phyloP scores from a whole-genome alignment of 2,888 invertebrate species.

The Lasiommata megera region DNA sequence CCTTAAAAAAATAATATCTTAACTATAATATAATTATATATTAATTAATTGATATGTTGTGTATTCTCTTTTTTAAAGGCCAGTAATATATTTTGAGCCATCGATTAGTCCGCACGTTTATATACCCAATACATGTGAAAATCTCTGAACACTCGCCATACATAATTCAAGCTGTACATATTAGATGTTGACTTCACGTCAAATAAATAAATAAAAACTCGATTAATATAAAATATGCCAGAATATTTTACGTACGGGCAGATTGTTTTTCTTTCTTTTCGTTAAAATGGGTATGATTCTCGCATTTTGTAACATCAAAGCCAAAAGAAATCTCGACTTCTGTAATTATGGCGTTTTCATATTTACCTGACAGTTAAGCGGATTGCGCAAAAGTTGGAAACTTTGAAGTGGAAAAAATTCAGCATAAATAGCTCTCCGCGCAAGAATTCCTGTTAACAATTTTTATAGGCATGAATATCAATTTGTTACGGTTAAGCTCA shows the following conservation, averaged over 20 bases:
- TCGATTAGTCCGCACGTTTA: not conserved
- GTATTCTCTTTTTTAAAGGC: slow-evolving; percentile 3
- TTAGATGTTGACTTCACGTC: too few species aligned
- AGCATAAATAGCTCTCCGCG: slow-evolving; percentile 39
- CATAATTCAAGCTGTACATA: too few species aligned
- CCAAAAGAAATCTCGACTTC: slow-evolving; percentile 6
- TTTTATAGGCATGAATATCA: slow-evolving; percentile 34
- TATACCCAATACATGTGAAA: not conserved
- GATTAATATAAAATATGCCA: too few species aligned
- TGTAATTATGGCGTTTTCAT: slow-evolving; percentile 7
- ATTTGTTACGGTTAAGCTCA: slow-evolving; percentile 45
- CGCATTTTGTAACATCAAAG: slow-evolving; percentile 7
- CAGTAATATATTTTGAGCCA: not conserved
- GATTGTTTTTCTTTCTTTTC: not conserved
- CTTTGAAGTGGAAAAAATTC: slow-evolving; percentile 18
- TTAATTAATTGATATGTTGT: too few species aligned
- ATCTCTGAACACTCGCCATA: not conserved
- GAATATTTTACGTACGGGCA: not conserved
- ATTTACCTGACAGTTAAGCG: slow-evolving; percentile 17
- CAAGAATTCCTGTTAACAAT: slow-evolving; percentile 30
- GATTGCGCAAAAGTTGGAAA: slow-evolving; percentile 17
- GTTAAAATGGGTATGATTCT: not conserved
- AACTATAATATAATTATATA: too few species aligned
- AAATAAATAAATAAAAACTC: too few species aligned
- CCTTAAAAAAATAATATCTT: too few species aligned